Percentiles rank a stretch among this genome's conserved stretches.
Evolutionary conservation across 2,113 vertebrate genomes (phyloP).

Genomic region (Nyctereutes procyonoides): DNA sequence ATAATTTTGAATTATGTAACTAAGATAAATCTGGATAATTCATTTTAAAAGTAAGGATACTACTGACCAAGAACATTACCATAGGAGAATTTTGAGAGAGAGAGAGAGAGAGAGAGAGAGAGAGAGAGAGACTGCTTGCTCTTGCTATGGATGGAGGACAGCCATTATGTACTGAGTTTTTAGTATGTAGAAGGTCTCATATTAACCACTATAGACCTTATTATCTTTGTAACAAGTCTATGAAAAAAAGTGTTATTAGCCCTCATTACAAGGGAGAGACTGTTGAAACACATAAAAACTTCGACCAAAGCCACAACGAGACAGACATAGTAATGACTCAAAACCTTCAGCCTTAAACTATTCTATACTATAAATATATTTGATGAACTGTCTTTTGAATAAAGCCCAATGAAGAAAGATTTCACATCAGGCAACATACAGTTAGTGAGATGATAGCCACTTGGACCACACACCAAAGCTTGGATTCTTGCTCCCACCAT

Average conservation of each 20-base stretch:
- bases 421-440: background rate
- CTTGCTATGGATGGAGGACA: background rate
- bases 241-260: background rate
- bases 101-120: too few relatives aligned
- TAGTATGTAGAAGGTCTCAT: background rate
- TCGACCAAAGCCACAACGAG: background rate
- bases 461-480: background rate
- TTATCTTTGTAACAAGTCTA: background rate
- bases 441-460: background rate
- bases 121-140: background rate
- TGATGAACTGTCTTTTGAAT: background rate
- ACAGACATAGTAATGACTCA: background rate
- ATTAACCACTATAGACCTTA: background rate
- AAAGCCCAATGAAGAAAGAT: background rate
- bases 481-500: too few relatives aligned
- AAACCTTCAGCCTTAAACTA: background rate
- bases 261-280: background rate
- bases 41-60: background rate
- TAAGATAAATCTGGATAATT: background rate
- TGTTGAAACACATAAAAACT: background rate
- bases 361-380: background rate
- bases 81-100: background rate
- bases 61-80: background rate
- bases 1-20: background rate
- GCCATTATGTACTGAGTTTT: background rate